A percentile compares a stretch with the other conserved stretches of the same genome.
These are phyloP conservation scores for Laothoe populi DNA, from an alignment of 2,888 invertebrate species.

Conservation along the genomic window DNA sequence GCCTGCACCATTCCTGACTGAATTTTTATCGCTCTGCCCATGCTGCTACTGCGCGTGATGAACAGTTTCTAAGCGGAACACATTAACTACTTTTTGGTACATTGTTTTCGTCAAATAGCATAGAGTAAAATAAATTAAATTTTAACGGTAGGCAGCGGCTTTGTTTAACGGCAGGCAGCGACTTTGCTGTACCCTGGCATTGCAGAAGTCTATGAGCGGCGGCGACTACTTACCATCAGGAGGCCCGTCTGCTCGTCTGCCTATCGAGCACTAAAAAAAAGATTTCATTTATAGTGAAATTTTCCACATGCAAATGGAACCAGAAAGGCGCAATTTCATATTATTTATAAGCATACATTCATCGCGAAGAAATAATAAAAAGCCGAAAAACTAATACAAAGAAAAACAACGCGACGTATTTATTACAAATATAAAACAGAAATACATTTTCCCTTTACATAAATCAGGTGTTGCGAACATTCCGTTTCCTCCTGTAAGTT, in stretches of 20 bases:
- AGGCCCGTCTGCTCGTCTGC: too few species aligned
- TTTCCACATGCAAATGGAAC: background rate
- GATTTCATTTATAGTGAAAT: too few species aligned
- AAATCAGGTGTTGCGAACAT: constrained; percentile 24
- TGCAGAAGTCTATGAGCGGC: too few species aligned
- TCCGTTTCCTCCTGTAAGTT: constrained; percentile 21
- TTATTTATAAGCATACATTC: background rate
- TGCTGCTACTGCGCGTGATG: constrained; percentile 33
- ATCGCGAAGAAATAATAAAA: background rate
- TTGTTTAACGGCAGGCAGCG: too few species aligned
- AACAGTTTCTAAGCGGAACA: background rate
- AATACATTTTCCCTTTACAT: constrained; percentile 25
- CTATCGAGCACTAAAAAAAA: too few species aligned
- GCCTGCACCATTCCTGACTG: constrained; percentile 65
- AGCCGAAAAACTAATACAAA: constrained; percentile 25
- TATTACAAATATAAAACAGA: constrained; percentile 27
- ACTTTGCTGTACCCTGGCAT: too few species aligned
- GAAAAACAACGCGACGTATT: constrained; percentile 24
- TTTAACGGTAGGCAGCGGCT: too few species aligned
- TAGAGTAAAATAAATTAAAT: too few species aligned
- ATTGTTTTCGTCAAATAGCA: constrained; percentile 2
- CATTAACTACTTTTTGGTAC: constrained; percentile 19
- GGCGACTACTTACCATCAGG: too few species aligned
- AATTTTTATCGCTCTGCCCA: constrained; percentile 60
- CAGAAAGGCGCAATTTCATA: background rate